These are phyloP conservation scores for Aeoliscus strigatus DNA, from an alignment of 2,797 vertebrate species.

Conservation along the genomic window DNA sequence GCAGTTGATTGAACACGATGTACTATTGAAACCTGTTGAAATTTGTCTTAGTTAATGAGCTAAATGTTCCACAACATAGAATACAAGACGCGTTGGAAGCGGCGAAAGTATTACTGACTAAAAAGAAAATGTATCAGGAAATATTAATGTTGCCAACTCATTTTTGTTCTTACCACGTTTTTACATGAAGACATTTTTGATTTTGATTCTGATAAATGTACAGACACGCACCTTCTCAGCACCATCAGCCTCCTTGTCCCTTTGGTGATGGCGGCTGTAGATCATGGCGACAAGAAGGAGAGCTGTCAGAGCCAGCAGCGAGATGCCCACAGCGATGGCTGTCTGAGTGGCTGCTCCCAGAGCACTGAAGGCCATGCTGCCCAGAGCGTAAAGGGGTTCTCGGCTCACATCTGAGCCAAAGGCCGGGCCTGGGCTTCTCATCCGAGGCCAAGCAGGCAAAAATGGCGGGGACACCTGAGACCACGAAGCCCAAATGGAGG, in stretches of 20 bases:
- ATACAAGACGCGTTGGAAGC: no score
- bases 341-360: constrained; percentile 85
- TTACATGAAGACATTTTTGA: no score
- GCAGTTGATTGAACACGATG: no score
- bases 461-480: constrained; percentile 51
- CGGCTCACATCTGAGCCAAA: constrained; percentile 71
- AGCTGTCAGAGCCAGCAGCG: constrained; percentile 82
- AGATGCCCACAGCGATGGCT: constrained; percentile 83
- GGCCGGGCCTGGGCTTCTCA: constrained; percentile 57
- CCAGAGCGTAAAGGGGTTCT: constrained; percentile 77
- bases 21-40: no score
- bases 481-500: constrained; percentile 78
- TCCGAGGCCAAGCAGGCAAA: constrained; percentile 56
- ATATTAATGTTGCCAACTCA: no score
- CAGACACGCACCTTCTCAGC: constrained; percentile 66
- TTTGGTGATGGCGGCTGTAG: constrained; percentile 79
- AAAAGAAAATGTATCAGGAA: no score
- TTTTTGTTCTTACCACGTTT: background rate
- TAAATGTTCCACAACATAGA: no score
- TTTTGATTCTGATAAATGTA: no score
- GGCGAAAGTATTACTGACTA: no score
- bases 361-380: constrained; percentile 87
- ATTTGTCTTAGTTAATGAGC: no score
- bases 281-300: constrained; percentile 84
- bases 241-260: constrained; percentile 71